Base-by-base conservation (phyloP, 2,113 vertebrate species). In the Nothoprocta perdicaria region DNA sequence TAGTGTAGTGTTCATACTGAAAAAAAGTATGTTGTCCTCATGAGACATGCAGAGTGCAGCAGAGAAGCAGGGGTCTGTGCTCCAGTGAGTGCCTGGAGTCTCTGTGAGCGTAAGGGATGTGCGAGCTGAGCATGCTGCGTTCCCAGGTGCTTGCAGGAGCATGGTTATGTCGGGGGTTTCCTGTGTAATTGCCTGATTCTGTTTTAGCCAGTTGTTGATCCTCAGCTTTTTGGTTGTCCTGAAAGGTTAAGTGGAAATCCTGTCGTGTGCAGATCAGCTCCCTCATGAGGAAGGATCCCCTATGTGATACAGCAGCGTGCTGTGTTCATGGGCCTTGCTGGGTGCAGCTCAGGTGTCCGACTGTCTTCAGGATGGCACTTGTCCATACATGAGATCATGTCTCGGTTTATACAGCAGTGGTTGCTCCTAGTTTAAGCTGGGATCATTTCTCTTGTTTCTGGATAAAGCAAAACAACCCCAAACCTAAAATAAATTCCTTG, bases 61-160 rank as follows among this genome's bases (percentile, higher is more conserved):
- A 2, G 10, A 76, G 71, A 66, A 35, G 27, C 45, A 69, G 45
- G 18, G 14, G 3, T 52, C 2, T 61, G 45, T 55, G 50, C 14
- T 23, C 0, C 26, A 14, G 23, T 24, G n/a, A 14, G 38, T 17
- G 8, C 27, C 7, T 2, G 40, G 45, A 46, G 17, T 14, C 14
- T 65, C 27, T 61, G 26, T 52, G 52, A 55, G 46, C 61, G 45
- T 52, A 26, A 41, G 38, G 55, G 0, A 4, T 74, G 33, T 6
- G 1, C 35, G 29, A 60, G 15, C 52, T 45, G 15, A 50, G 12
- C 3, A 1, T 14, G 12, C 19, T 57, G 9, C 1, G 0, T 26
- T 57, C 41, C 35, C 0, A 4, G 1, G 45, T 69, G 40, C 58
- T 40, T 80, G 2, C 23, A 1, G 23, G 6, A 67, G 7, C 29